Conservation (phyloP, 2,113 vertebrate genomes). For the Micronycteris hirsuta region DNA sequence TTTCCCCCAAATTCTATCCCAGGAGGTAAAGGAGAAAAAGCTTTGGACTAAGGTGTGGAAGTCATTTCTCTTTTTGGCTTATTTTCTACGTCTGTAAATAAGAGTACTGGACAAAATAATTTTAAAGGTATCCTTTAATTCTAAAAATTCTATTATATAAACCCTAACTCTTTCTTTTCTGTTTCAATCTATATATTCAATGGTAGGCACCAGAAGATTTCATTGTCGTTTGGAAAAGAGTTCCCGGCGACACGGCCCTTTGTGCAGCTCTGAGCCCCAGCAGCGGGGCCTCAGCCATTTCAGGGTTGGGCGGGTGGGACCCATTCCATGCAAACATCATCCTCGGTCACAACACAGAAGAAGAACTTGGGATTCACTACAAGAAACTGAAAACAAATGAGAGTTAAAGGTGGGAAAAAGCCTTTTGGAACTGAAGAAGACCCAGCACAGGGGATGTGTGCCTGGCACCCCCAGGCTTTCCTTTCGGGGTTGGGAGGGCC, state of each 20-base stretch:
- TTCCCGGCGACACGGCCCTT: neutral
- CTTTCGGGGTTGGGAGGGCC: too few species aligned
- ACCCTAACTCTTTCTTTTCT: neutral
- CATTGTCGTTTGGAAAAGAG: neutral
- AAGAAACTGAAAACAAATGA: neutral
- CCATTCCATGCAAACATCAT: neutral
- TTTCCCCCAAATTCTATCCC: neutral
- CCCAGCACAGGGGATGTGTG: too few species aligned
- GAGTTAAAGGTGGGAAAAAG: neutral
- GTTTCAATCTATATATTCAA: neutral
- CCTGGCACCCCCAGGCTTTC: too few species aligned
- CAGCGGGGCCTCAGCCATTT: neutral
- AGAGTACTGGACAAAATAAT: neutral
- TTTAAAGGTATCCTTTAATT: neutral
- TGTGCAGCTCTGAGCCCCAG: neutral
- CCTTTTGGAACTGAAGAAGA: neutral
- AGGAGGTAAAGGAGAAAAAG: neutral
- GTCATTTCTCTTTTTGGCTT: neutral
- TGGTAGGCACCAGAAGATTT: neutral
- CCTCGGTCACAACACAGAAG: neutral
- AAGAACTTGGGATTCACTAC: neutral
- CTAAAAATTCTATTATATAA: neutral
- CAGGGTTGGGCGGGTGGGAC: neutral
- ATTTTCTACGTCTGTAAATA: neutral
- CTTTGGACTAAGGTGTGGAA: neutral